Evolutionary conservation across 2,113 vertebrate species (phyloP), one percentile per base, ranked within the genome.

Genomic region (Phyllopteryx taeniolatus): DNA sequence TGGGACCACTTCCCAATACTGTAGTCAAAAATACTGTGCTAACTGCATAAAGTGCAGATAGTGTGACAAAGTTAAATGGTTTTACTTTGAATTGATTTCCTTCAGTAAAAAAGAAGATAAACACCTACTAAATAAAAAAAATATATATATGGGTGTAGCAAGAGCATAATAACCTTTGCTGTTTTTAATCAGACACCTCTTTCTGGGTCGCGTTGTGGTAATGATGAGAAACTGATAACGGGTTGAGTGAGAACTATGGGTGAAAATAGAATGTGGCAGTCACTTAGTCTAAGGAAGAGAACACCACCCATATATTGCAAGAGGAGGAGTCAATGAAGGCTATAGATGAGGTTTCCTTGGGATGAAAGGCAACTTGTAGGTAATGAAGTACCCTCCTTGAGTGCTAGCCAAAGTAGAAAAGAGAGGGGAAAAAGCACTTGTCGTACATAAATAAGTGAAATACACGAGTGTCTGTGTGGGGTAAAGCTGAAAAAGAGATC

Each of bases 291-390:
- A 65, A 71, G 60, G 51, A 67, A 71, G 43, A 31, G 13, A 68
- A 59, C 31, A 53, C 46, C 33, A 72, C 67, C 56, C 43, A 44
- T 73, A 73, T 53, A 68, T 56, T 57, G 31, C 19, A 72, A 67
- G n/a, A 33, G 31, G 47, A 39, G 69, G 19, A 75, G 46, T 72
- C 60, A 75, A 73, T 75, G 70, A 71, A 61, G 73, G 62, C 80
- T 74, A 73, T 33, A 77, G 79, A 80, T 83, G 51, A 79, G 51
- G 78, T 86, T 76, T 83, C 54, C 31, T 57, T 53, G 19, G 49
- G 71, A 86, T 83, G 75, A 83, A 80, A 72, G 57, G 64, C 60
- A 79, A 56, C 44, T 42, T 44, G 62, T 54, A 73, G 75, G 79
- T 76, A 74, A 83, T 73, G 61, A 79, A 79, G 67, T 59, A 31